Conservation (phyloP, 2,888 invertebrate species). For the Artemia sinica region DNA sequence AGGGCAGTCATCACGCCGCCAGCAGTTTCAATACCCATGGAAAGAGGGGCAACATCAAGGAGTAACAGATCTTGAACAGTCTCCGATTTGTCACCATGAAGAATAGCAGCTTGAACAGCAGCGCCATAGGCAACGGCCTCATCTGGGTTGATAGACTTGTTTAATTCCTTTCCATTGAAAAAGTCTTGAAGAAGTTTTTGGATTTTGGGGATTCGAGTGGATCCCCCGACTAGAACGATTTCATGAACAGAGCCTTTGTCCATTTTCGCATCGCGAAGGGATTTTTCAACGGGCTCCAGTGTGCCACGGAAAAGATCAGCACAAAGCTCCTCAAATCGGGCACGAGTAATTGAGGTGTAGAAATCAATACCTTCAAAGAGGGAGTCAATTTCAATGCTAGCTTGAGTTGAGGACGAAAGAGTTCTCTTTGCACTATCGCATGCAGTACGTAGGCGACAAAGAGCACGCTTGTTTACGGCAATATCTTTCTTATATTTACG, state of each 20-base stretch:
- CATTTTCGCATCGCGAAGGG: constrained; percentile 44
- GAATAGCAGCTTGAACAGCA: constrained; percentile 45
- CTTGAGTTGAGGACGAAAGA: constrained; percentile 39
- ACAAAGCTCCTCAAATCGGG: constrained; percentile 47
- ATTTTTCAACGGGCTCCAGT: constrained; percentile 46
- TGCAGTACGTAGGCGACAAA: constrained; percentile 43
- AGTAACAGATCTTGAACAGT: constrained; percentile 44
- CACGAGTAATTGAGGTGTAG: constrained; percentile 41
- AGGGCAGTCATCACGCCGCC: constrained; percentile 52
- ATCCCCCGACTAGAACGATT: constrained; percentile 46
- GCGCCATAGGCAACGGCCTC: constrained; percentile 52
- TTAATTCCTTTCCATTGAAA: constrained; percentile 42
- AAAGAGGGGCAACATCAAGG: constrained; percentile 46
- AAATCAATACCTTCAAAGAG: constrained; percentile 43
- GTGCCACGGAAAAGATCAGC: constrained; percentile 45
- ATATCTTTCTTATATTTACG: constrained; percentile 39
- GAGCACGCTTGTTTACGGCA: constrained; percentile 36
- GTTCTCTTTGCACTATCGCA: constrained; percentile 46
- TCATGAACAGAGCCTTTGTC: constrained; percentile 39
- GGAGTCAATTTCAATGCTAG: constrained; percentile 44
- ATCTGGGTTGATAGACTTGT: constrained; percentile 53
- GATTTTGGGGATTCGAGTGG: constrained; percentile 49
- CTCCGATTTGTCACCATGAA: constrained; percentile 40
- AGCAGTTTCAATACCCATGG: constrained; percentile 51
- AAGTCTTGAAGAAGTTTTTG: constrained; percentile 41